phyloP scores from a whole-genome alignment of 2,888 invertebrate genomes.

The Drosophila falleni region DNA sequence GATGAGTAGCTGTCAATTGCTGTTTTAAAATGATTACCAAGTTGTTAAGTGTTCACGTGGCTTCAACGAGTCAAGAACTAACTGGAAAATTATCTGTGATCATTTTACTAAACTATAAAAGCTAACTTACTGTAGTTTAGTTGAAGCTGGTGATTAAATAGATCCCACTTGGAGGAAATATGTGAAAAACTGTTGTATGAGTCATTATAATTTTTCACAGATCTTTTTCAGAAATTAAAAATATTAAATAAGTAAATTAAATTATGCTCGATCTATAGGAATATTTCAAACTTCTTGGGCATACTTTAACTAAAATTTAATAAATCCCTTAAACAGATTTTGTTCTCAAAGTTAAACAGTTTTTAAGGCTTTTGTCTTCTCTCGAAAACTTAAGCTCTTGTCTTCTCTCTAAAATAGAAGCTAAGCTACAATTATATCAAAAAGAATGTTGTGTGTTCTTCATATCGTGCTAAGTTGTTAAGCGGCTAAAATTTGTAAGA shows the following conservation, averaged over 20 bases:
- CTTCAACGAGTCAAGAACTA: neutral
- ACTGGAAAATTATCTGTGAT: slow-evolving; percentile 2
- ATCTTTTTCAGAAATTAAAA: too few relatives aligned
- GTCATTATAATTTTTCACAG: too few relatives aligned
- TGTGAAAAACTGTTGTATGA: too few relatives aligned
- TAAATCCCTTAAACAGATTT: neutral
- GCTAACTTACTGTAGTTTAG: neutral
- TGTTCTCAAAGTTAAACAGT: neutral
- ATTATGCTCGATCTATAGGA: too few relatives aligned
- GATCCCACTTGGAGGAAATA: too few relatives aligned
- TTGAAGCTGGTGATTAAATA: neutral
- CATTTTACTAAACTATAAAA: neutral
- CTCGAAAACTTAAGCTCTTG: neutral
- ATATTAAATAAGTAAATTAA: too few relatives aligned
- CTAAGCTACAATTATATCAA: slow-evolving; percentile 1
- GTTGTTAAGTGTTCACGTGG: slow-evolving; percentile 45
- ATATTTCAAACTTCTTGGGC: neutral
- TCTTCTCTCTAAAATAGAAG: neutral
- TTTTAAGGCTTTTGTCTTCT: neutral
- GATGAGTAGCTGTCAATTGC: slow-evolving; percentile 64
- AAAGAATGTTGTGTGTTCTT: slow-evolving; percentile 16
- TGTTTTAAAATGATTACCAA: slow-evolving; percentile 37
- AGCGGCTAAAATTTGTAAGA: slow-evolving; percentile 36
- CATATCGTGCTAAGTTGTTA: slow-evolving; percentile 37
- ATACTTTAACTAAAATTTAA: neutral